Evolutionary conservation across 2,113 vertebrate genomes (phyloP).

Genomic region (Notothenia coriiceps): DNA sequence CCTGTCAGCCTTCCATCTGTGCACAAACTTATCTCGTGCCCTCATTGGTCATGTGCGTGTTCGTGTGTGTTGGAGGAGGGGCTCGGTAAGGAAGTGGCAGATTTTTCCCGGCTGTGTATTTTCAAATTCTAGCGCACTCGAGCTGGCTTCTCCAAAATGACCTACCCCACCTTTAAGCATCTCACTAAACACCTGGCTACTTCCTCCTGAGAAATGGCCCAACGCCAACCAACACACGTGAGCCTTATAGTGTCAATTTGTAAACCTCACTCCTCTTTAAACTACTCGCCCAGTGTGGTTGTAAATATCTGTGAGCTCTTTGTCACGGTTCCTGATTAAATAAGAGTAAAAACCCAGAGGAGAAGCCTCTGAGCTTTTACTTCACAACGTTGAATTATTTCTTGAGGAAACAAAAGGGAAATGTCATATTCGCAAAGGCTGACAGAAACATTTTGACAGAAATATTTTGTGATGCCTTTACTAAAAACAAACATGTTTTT

Average conservation of each 20-base stretch:
- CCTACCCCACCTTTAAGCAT: slow-evolving; percentile 16
- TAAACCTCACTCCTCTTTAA: slow-evolving; percentile 41
- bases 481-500: slow-evolving; percentile 4
- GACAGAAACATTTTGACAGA: slow-evolving; percentile 35
- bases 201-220: slow-evolving; percentile 18
- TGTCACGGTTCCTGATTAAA: slow-evolving; percentile 60
- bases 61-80: no score
- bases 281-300: slow-evolving; percentile 33
- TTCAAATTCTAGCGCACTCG: no score
- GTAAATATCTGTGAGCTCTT: slow-evolving; percentile 62
- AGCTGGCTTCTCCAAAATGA: no score
- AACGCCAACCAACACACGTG: slow-evolving; percentile 25
- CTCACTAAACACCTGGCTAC: slow-evolving; percentile 33
- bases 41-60: no score
- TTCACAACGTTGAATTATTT: slow-evolving; percentile 46
- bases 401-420: slow-evolving; percentile 49
- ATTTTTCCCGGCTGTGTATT: no score
- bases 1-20: no score
- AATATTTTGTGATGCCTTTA: neutral
- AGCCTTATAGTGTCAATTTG: slow-evolving; percentile 44
- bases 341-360: slow-evolving; percentile 31
- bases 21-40: no score
- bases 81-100: no score
- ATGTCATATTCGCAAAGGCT: slow-evolving; percentile 30
- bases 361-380: slow-evolving; percentile 43